Percentiles rank a stretch among this genome's conserved stretches.
These are phyloP conservation scores for Pheucticus melanocephalus DNA, from an alignment of 2,113 vertebrate genomes.

Conservation along the genomic window DNA sequence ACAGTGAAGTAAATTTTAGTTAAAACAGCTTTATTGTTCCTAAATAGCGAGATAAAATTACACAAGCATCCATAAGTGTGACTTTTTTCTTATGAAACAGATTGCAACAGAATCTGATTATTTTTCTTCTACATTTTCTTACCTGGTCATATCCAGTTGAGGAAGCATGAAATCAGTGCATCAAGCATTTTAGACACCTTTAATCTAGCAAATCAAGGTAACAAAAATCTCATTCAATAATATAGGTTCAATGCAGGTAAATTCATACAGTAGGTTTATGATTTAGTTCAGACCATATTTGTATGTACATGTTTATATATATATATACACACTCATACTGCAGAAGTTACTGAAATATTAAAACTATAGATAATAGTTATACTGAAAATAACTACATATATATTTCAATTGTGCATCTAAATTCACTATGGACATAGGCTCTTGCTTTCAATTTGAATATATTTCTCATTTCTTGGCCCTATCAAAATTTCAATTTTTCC, in stretches of 20 bases:
- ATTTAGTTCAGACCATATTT: background rate
- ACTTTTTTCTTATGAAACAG: background rate
- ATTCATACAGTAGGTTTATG: background rate
- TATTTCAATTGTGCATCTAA: background rate
- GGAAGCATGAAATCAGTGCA: background rate
- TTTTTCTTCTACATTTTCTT: background rate
- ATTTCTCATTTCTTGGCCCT: background rate
- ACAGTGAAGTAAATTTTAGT: background rate
- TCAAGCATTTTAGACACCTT: background rate
- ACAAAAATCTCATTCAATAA: background rate
- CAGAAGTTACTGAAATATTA: background rate
- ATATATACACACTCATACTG: background rate
- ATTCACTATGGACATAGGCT: background rate
- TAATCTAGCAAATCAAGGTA: background rate
- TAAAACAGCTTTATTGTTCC: background rate
- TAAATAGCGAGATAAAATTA: background rate
- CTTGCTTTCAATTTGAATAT: background rate
- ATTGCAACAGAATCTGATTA: background rate
- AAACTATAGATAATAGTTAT: background rate
- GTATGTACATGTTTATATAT: background rate
- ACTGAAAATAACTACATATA: background rate
- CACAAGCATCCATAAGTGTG: background rate
- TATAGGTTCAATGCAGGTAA: background rate
- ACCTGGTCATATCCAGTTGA: background rate
- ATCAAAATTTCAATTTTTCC: accelerated